phyloP scores from a whole-genome alignment of 2,888 invertebrate genomes.

The Ophion costatus region DNA sequence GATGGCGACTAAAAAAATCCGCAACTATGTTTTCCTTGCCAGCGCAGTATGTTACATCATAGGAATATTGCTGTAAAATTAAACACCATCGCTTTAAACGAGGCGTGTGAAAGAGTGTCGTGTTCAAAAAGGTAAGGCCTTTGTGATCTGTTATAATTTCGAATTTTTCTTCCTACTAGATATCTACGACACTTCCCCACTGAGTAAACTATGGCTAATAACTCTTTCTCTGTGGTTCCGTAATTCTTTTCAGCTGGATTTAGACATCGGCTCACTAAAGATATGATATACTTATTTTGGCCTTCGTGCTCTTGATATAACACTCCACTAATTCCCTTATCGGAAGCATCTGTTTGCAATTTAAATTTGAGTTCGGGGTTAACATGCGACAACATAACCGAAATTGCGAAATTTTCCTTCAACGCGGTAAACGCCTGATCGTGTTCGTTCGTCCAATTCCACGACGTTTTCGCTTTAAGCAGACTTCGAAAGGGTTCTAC shows the following conservation, averaged over 20 bases:
- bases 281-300: slow-evolving; percentile 12
- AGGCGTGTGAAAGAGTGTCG: slow-evolving; percentile 68
- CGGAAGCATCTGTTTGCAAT: too few relatives aligned
- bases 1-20: slow-evolving; percentile 1
- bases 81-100: background rate
- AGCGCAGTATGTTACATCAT: background rate
- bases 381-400: too few relatives aligned
- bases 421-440: slow-evolving; percentile 45
- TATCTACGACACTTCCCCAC: slow-evolving; percentile 43
- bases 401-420: too few relatives aligned
- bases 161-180: slow-evolving; percentile 50
- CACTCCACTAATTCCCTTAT: too few relatives aligned
- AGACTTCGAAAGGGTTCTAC: slow-evolving; percentile 49
- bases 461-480: slow-evolving; percentile 27
- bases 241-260: slow-evolving; percentile 55
- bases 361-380: too few relatives aligned
- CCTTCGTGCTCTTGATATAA: too few relatives aligned
- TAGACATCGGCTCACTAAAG: slow-evolving; percentile 37
- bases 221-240: slow-evolving; percentile 46
- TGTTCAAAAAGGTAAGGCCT: slow-evolving; percentile 69
- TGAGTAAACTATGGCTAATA: slow-evolving; percentile 54
- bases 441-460: slow-evolving; percentile 58
- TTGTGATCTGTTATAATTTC: slow-evolving; percentile 73
- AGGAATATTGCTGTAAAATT: background rate
- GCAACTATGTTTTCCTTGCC: background rate